A percentile compares a stretch with the other conserved stretches of the same genome.
phyloP scores from a whole-genome alignment of 2,113 vertebrate genomes.

The Equus quagga region DNA sequence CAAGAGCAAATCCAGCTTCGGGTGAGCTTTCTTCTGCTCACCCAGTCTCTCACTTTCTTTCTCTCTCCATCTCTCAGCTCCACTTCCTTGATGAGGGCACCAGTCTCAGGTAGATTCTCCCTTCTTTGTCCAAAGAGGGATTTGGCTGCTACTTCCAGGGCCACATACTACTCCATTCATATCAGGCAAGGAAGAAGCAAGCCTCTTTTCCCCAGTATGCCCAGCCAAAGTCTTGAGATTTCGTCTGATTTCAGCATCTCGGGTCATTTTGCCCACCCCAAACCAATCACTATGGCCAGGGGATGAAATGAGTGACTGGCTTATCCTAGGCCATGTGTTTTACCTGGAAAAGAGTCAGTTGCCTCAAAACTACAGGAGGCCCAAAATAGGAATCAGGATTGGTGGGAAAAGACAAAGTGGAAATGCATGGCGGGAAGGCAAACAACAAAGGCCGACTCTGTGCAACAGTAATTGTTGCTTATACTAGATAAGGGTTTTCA shows the following conservation, averaged over 20 bases:
- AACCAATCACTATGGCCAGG: background rate
- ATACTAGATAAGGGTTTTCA: background rate
- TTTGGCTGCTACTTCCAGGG: background rate
- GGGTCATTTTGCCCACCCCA: background rate
- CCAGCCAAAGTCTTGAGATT: background rate
- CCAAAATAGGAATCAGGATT: background rate
- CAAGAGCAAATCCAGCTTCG: background rate
- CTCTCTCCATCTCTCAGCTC: background rate
- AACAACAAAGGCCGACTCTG: background rate
- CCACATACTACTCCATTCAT: background rate
- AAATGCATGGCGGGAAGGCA: background rate
- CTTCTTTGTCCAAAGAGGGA: background rate
- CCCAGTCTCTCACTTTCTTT: background rate
- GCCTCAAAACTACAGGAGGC: background rate
- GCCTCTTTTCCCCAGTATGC: background rate
- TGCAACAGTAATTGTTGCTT: background rate
- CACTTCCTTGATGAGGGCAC: background rate
- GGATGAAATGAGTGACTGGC: background rate
- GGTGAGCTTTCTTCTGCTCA: background rate
- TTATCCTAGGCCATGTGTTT: background rate
- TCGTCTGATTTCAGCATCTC: background rate
- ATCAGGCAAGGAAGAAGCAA: background rate
- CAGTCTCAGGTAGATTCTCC: background rate
- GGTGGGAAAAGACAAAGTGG: background rate
- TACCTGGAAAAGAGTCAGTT: background rate